phyloP scores from a whole-genome alignment of 2,113 vertebrate genomes.

The Acanthisitta chloris region DNA sequence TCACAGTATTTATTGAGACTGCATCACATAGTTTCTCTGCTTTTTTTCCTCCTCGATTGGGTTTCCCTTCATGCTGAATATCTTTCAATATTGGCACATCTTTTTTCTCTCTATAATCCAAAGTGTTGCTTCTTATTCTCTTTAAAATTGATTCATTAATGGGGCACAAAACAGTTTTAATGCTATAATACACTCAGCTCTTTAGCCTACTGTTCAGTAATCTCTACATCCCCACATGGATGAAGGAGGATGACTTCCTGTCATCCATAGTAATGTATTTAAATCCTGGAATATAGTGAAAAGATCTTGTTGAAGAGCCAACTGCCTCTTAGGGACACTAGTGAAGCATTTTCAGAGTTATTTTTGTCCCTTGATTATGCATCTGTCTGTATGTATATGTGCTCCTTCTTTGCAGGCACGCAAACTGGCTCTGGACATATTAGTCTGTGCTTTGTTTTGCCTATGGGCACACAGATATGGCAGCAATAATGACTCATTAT shows the following conservation, averaged over 20 bases:
- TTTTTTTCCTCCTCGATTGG: neutral
- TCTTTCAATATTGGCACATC: neutral
- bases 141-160: neutral
- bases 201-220: neutral
- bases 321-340: neutral
- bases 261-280: neutral
- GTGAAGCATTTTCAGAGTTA: neutral
- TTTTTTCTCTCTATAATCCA: neutral
- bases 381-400: neutral
- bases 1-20: neutral
- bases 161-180: neutral
- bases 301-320: neutral
- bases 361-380: neutral
- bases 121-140: neutral
- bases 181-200: neutral
- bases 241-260: neutral
- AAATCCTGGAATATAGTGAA: neutral
- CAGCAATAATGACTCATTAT: neutral
- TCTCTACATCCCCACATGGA: neutral
- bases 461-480: neutral
- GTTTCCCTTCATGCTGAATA: neutral
- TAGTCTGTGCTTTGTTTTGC: neutral
- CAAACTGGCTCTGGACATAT: neutral
- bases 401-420: neutral
- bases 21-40: neutral